A percentile compares a stretch with the other conserved stretches of the same genome.
Evolutionary conservation across 2,888 invertebrate species (phyloP).

Genomic region (Melitaea athalia): DNA sequence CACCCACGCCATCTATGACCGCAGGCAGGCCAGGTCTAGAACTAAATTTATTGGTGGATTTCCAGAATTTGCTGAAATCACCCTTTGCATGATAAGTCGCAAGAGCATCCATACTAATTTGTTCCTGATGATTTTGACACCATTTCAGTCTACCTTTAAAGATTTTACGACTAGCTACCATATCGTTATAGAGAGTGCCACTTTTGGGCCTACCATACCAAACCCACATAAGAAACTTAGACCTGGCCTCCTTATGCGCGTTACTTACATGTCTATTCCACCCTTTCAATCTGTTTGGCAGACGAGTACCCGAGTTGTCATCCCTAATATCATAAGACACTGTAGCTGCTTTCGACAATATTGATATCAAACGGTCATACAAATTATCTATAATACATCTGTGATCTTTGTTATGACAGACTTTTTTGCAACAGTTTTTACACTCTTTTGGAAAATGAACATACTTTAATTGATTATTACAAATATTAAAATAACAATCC

Average conservation of each 20-base stretch:
- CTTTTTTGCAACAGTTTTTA: not conserved
- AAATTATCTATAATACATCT: not conserved
- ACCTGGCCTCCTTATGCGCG: not conserved
- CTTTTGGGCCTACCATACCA: not conserved
- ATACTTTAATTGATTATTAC: not conserved
- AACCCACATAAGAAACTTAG: not conserved
- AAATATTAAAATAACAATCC: not conserved
- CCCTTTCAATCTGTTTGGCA: not conserved
- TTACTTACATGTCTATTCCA: not conserved
- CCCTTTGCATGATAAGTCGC: not conserved
- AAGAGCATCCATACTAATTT: not conserved
- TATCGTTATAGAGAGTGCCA: too few species aligned
- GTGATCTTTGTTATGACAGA: not conserved
- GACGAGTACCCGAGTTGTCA: not conserved
- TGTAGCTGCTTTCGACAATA: not conserved
- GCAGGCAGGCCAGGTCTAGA: too few species aligned
- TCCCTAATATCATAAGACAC: not conserved
- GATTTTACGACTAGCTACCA: too few species aligned
- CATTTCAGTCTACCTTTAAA: not conserved
- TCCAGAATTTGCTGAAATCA: too few species aligned
- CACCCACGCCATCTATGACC: too few species aligned
- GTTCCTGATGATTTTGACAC: slow-evolving; percentile 1
- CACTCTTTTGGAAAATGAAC: not conserved
- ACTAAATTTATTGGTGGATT: too few species aligned
- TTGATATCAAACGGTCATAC: not conserved